Base-by-base conservation (phyloP, 2,113 vertebrate species). In the Sialia sialis region DNA sequence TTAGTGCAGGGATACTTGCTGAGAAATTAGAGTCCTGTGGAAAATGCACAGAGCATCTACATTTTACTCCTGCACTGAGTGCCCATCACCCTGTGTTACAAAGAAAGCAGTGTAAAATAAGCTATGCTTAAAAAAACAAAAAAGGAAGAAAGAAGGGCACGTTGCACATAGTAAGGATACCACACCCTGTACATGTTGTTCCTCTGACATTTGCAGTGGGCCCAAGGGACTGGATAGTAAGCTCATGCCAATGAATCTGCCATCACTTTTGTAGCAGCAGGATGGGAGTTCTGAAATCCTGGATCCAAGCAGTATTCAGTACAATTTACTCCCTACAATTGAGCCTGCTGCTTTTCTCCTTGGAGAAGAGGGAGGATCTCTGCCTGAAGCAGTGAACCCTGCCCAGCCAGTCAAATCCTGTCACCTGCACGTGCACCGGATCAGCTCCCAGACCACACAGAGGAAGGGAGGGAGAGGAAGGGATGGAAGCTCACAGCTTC, bases 391-490 rank as follows among this genome's bases (percentile, higher is more conserved):
- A 91, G 64, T 3, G 3, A 91, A 70, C n/a, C 34, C 91, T 87
- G 48, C 69, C 64, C 84, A 51, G 52, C 10, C 77, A 74, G 87
- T n/a, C 80, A 84, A 89, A 91, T 48, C 77, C 73, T 84, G 81
- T 30, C 89, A 93, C 86, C 63, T 67, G 68, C 76, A 89, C 10
- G 4, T 32, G 44, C 2, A 3, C 43, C 2, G 6, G 80, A 46
- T 76, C 43, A 59, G 59, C 60, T 60, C 76, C 55, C 7, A 2
- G 60, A 74, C 15, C 52, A 17, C 41, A 46, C 0, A 11, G 29
- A 93, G 94, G 96, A 96, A 96, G 96, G 96, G 91, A 87, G 91
- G 96, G 84, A 94, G 66, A 93, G 93, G 96, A 96, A 95, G 89
- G 84, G 89, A 78, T 95, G 94, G 94, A 89, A 89, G 48, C 77